Percentiles rank a stretch among this genome's conserved stretches.
phyloP scores from a whole-genome alignment of 2,888 invertebrate species.

The Stictocephala bisonia region DNA sequence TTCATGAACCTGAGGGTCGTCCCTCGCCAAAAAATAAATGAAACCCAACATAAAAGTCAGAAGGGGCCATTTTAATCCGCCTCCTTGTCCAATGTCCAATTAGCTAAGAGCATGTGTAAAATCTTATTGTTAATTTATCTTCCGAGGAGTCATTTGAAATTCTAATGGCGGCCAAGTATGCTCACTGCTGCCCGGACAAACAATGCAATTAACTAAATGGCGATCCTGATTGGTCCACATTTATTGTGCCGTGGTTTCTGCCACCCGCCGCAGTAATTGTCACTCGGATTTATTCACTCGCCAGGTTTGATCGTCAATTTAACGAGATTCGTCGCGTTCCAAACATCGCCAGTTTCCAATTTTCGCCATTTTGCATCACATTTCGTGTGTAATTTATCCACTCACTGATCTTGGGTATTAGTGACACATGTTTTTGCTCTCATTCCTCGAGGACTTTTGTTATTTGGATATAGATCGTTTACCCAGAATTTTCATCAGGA shows the following conservation, averaged over 20 bases:
- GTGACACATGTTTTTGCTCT: too few relatives aligned
- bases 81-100: constrained; percentile 37
- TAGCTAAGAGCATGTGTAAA: constrained; percentile 52
- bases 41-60: constrained; percentile 10
- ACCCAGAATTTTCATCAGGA: too few relatives aligned
- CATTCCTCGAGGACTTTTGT: too few relatives aligned
- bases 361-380: too few relatives aligned
- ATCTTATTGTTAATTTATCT: constrained; percentile 51
- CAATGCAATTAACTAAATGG: constrained; percentile 42
- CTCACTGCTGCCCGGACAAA: background rate
- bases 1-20: constrained; percentile 23
- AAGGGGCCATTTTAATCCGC: constrained; percentile 19
- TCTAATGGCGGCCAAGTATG: constrained; percentile 44
- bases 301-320: too few relatives aligned
- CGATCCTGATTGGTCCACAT: constrained; percentile 1
- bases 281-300: constrained; percentile 15
- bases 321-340: too few relatives aligned
- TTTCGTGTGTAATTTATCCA: too few relatives aligned
- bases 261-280: constrained; percentile 4
- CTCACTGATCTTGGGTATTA: too few relatives aligned
- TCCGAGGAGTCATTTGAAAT: constrained; percentile 47
- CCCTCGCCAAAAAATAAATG: constrained; percentile 35
- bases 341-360: too few relatives aligned
- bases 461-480: too few relatives aligned
- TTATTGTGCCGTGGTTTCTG: constrained; percentile 5